Evolutionary conservation across 2,797 vertebrate species (phyloP), one percentile per base, ranked within the genome.

Genomic region (Pyrocephalus nanus): DNA sequence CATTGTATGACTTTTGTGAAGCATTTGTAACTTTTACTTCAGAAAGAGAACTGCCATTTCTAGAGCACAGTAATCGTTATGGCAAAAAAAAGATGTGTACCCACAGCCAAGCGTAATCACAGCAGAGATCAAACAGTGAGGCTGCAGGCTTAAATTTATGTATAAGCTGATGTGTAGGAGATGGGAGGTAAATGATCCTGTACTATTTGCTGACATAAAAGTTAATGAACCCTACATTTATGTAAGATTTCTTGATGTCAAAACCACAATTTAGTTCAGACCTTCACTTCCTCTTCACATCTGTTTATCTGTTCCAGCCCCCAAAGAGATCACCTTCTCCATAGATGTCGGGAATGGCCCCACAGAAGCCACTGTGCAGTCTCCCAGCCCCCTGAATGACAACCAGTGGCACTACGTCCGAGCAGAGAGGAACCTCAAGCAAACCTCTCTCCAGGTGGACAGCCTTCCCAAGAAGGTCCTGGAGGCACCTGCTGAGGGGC

Each of bases 261-360:
- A 89, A 92, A 67, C 23, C 29, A 34, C 7, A 0, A 69, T 88
- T 85, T 84, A 71, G 84, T 88, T 81, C 74, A 93, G 71, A 89
- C 54, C 64, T 51, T 96, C 81, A n/a, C 61, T 57, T 66, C 38
- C 40, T 94, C 15, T 69, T 90, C 76, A 38, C 64, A 38, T 58
- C 40, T 96, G 21, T 93, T 86, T 95, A 32, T 91, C 36, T 70
- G 0, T 96, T 97, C 58, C 95, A 99, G 99, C 99, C 93, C 98
- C 99, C 65, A 98, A 98, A 32, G 98, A 97, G 86, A 98, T 99
- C 69, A 97, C 98, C 12, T 99, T 99, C 96, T 98, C 98, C 80
- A 98, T 99, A 34, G 99, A 99, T 15, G 98, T 99, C 0, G 99
- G 99, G 4, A 98, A 99, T 27, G 99, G 99, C 25, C 98, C 99